Evolutionary conservation across 2,113 vertebrate genomes (phyloP).

Genomic region (Nerophis lumbriciformis): DNA sequence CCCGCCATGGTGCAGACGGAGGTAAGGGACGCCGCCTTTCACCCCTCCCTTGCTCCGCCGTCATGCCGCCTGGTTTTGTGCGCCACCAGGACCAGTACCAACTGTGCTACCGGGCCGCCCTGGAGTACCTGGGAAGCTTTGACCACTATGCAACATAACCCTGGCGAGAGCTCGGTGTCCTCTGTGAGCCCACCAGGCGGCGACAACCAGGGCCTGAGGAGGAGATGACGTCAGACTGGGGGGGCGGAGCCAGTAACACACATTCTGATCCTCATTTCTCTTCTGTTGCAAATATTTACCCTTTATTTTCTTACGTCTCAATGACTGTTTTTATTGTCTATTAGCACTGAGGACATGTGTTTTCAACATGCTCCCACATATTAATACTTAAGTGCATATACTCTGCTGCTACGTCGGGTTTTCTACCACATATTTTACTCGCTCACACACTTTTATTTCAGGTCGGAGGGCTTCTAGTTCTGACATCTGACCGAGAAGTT

Average conservation of each 20-base stretch:
- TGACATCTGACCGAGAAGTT: not conserved
- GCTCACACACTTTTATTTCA: constrained; percentile 28
- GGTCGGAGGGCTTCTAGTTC: not conserved
- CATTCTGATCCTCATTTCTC: not conserved
- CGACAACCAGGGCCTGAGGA: constrained; percentile 15
- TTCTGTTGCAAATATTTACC: not conserved
- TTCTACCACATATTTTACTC: constrained; percentile 46
- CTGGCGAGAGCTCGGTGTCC: constrained; percentile 47
- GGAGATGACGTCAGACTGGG: constrained; percentile 22
- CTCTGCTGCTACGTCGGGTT: constrained; percentile 67
- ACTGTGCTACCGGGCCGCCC: constrained; percentile 92
- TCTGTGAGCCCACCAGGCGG: constrained; percentile 74
- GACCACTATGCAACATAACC: constrained; percentile 99
- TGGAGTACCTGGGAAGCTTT: constrained; percentile 98
- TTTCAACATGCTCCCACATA: constrained; percentile 54
- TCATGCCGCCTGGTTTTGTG: not conserved
- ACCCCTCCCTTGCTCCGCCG: too few species aligned
- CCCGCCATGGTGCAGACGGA: constrained; percentile 98
- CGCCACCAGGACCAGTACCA: constrained; percentile 93
- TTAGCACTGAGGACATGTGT: constrained; percentile 58
- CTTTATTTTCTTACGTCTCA: constrained; percentile 30
- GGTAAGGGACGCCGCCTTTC: constrained; percentile 60
- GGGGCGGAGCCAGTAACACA: constrained; percentile 1
- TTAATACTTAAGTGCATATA: constrained; percentile 56
- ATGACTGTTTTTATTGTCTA: constrained; percentile 44